Base-by-base conservation (phyloP, 2,888 invertebrate genomes). In the Polylopha cassiicola region DNA sequence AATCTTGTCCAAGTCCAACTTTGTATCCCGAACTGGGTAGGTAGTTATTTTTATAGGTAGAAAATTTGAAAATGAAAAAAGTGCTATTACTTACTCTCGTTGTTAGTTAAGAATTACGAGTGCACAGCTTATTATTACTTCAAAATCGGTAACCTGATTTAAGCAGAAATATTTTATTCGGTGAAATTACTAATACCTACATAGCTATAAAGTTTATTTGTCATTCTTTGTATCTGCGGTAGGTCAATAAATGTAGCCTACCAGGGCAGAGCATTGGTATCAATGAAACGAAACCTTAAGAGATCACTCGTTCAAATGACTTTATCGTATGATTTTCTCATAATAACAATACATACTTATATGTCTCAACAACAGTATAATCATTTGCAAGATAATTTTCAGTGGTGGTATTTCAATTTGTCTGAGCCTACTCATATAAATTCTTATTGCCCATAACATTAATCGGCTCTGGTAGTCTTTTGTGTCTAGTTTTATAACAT, bases 1-100 rank as follows among this genome's bases (percentile, higher is more conserved):
- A 73, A 78, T 79, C 79, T 76, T 65, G 53, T 56, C 60, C 58
- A 51, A 49, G 49, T 50, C 48, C 43, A 47, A 44, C 41, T n/a
- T n/a, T n/a, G n/a, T n/a, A n/a, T n/a, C n/a, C n/a, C n/a, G n/a
- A n/a, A n/a, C n/a, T n/a, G n/a, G n/a, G n/a, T n/a, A n/a, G n/a
- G n/a, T n/a, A n/a, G n/a, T n/a, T n/a, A n/a, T n/a, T n/a, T n/a
- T n/a, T n/a, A n/a, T n/a, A n/a, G n/a, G n/a, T n/a, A n/a, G n/a
- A n/a, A n/a, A n/a, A n/a, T n/a, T n/a, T n/a, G n/a, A n/a, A n/a
- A n/a, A n/a, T n/a, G n/a, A n/a, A n/a, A n/a, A n/a, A n/a, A n/a
- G n/a, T n/a, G n/a, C n/a, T n/a, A n/a, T n/a, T n/a, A n/a, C n/a
- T n/a, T n/a, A n/a, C n/a, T n/a, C n/a, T n/a, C n/a, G n/a, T n/a